Evolutionary conservation across 2,888 invertebrate species (phyloP), one percentile per base, ranked within the genome.

Genomic region (Drosophila quinaria): DNA sequence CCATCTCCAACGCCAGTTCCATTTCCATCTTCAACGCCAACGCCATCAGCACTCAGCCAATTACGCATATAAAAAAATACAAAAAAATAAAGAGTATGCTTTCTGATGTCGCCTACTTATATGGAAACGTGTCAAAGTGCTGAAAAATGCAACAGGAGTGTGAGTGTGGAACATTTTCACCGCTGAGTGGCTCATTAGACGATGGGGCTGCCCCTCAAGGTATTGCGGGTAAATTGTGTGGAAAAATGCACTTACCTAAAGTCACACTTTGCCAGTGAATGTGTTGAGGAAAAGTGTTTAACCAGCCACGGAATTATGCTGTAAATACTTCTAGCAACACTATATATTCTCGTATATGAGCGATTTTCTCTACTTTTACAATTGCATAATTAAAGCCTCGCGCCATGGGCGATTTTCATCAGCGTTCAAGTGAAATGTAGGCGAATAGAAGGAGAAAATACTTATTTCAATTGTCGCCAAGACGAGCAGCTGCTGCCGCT

Each of bases 121-220:
- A 71, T 63, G 70, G 68, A 72, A 86, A 90, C 90, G 90, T 90
- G 88, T 88, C 89, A 79, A 90, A 90, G 90, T 90, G 89, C 74
- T 83, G 73, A 74, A 80, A 82, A 85, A 74, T 82, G 79, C 85
- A 76, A 68, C 66, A 60, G 31, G 46, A 9, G 39, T 49, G 17
- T 58, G 22, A 13, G 5, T 52, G 35, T 25, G 42, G n/a, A 19
- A 10, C 19, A n/a, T 17, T 52, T 42, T 13, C 50, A 13, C 46
- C 60, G 37, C 65, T 50, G 66, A 87, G 86, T 87, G 86, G 64
- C 86, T 86, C 85, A 86, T 87, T 87, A 86, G 85, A 76, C 65
- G 70, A 35, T 65, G 56, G 31, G 42, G 15, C 66, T 55, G 78
- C 68, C 81, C 83, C 80, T 78, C 50, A 67, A 87, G 86, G 78